Base-by-base conservation (phyloP, 2,888 invertebrate species). In the Pterostichus madidus region DNA sequence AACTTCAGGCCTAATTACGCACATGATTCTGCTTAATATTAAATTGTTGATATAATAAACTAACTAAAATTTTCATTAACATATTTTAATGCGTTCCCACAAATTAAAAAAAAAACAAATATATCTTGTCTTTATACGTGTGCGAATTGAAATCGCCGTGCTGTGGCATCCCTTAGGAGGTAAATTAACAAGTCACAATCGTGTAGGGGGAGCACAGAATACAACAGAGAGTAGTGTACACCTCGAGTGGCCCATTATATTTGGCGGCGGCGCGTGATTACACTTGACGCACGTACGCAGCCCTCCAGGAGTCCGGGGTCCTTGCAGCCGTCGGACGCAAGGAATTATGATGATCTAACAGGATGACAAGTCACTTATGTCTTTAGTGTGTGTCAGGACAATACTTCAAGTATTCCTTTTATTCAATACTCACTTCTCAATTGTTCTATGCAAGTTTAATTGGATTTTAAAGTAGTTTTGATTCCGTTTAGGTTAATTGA, bases 281-380 rank as follows among this genome's bases (percentile, higher is more conserved):
- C 68, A 44, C 68, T 71, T 71, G 68, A 71, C 68, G 68, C 68
- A 71, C 68, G 68, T 44, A 71, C 68, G 68, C 68, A 71, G 8
- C 44, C 13, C 56, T 56, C 15, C 7, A 44, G 24, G 44, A 39
- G 11, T 71, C 10, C 15, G 11, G 8, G 15, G 7, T 0, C 39
- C 39, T 1, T 17, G 56, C 56, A 15, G 17, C 56, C 56, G 17
- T 10, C 56, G 56, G 56, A 56, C 56, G 13, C 56, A 6, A 56
- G 8, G 56, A 56, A 56, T 13, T 52, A 52, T 52, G 52, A 6
- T 5, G 8, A n/a, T 13, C 11, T 52, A 52, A 52, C 52, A 13
- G 52, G 52, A 52, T 56, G 56, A 56, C 17, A 56, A 56, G 7
- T 56, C 56, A 56, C 56, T 56, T 56, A 56, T 15, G 13, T 17